Base-by-base conservation (phyloP, 2,113 vertebrate genomes). In the Strix aluco region DNA sequence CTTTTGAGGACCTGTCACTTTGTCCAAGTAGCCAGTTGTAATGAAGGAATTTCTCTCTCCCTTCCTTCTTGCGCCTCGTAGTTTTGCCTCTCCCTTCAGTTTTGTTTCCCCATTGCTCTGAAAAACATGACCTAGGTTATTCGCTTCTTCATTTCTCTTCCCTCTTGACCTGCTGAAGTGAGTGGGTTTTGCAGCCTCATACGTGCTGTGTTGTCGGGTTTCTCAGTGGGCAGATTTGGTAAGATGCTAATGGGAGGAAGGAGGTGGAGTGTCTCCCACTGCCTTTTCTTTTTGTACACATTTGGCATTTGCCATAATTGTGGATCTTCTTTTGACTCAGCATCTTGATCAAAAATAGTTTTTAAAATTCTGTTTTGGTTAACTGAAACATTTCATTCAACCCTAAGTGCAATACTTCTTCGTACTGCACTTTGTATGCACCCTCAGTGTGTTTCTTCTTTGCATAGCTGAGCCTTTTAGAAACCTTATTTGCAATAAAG, bases 181-280 rank as follows among this genome's bases (percentile, higher is more conserved):
- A 47, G 61, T 7, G 47, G 3, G 25, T 90, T 74, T 81, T 58
- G 15, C n/a, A 30, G 49, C 51, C 52, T 74, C 32, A 9, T 10
- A 3, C 0, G 2, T 23, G 19, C 59, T 18, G 14, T 17, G 47
- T 25, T 5, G 1, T 5, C 34, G 32, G 52, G n/a, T 81, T 85
- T 58, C 61, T 62, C 55, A 6, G 54, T 4, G 2, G 32, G 57
- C 23, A 21, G 65, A 38, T 58, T 44, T 49, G 21, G 17, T 34
- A 38, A 26, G 47, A 38, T 40, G 57, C 17, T 46, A 26, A 22
- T 0, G 25, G 49, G 34, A 63, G 36, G 51, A 57, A 51, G 42
- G 40, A 54, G 71, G 34, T 34, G 42, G 65, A 72, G 47, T 13
- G 17, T 32, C 51, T 36, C 25, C 22, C 2, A 1, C 22, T 70